phyloP scores from a whole-genome alignment of 2,113 vertebrate species.

The Rhinolophus ferrumequinum region DNA sequence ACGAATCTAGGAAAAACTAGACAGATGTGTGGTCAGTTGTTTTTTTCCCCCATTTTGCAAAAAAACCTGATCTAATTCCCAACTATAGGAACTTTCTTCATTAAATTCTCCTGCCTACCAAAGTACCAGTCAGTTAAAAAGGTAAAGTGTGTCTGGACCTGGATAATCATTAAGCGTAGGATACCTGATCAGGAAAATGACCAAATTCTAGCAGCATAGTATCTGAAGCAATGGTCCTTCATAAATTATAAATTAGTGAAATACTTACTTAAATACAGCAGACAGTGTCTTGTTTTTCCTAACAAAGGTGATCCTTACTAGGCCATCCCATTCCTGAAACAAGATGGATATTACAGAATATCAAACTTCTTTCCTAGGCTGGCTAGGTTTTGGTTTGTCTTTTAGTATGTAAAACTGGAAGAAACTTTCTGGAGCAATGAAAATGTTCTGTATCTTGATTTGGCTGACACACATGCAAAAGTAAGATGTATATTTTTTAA shows the following conservation, averaged over 20 bases:
- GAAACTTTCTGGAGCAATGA: background rate
- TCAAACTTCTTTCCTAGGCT: background rate
- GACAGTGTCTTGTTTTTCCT: conserved; percentile 98
- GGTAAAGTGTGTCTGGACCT: background rate
- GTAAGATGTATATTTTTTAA: background rate
- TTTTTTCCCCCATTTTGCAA: background rate
- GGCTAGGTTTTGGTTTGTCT: background rate
- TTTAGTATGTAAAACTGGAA: background rate
- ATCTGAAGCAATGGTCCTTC: background rate
- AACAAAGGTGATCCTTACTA: conserved; percentile 98
- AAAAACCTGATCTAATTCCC: background rate
- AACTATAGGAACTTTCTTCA: background rate
- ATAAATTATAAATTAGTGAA: background rate
- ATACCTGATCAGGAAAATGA: background rate
- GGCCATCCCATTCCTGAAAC: conserved; percentile 97
- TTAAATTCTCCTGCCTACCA: background rate
- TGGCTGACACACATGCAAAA: background rate
- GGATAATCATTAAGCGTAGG: background rate
- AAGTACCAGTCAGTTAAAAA: background rate
- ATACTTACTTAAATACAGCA: conserved; percentile 96
- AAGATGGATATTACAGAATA: conserved; percentile 48
- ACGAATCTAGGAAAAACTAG: background rate
- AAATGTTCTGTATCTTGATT: background rate
- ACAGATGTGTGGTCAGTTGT: background rate
- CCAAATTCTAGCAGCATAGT: background rate